A percentile compares a stretch with the other conserved stretches of the same genome.
Conservation (phyloP, 2,113 vertebrate genomes). For the Todiramphus saurophagus region DNA sequence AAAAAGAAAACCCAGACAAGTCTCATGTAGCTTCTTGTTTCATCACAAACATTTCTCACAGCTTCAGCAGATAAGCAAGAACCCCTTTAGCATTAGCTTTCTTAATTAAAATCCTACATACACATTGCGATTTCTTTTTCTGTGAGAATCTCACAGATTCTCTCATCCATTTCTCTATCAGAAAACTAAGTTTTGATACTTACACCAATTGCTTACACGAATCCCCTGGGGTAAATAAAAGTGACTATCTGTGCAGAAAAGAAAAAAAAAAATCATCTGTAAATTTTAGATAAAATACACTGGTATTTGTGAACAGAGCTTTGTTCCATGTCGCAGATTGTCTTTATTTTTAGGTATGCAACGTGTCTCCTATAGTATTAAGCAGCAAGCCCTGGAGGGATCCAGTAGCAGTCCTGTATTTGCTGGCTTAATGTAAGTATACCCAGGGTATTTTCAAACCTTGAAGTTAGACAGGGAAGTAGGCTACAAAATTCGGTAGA, state of each 20-base stretch:
- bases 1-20: not conserved
- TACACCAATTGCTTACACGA: not conserved
- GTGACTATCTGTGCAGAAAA: not conserved
- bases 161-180: not conserved
- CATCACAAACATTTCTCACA: not conserved
- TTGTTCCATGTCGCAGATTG: not conserved
- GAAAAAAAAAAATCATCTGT: not conserved
- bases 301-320: not conserved
- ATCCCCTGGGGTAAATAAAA: not conserved
- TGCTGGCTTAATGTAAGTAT: not conserved
- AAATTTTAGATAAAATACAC: not conserved
- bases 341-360: not conserved
- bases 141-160: not conserved
- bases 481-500: not conserved
- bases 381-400: not conserved
- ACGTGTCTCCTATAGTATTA: not conserved
- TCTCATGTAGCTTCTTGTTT: slow-evolving; percentile 2
- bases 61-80: not conserved
- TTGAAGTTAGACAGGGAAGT: not conserved
- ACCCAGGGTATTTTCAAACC: not conserved
- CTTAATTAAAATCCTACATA: not conserved
- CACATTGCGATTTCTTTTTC: not conserved
- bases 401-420: not conserved
- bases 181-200: slow-evolving; percentile 13
- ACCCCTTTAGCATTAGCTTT: not conserved